Evolutionary conservation across 2,797 vertebrate species (phyloP).

Genomic region (Alosa sapidissima): DNA sequence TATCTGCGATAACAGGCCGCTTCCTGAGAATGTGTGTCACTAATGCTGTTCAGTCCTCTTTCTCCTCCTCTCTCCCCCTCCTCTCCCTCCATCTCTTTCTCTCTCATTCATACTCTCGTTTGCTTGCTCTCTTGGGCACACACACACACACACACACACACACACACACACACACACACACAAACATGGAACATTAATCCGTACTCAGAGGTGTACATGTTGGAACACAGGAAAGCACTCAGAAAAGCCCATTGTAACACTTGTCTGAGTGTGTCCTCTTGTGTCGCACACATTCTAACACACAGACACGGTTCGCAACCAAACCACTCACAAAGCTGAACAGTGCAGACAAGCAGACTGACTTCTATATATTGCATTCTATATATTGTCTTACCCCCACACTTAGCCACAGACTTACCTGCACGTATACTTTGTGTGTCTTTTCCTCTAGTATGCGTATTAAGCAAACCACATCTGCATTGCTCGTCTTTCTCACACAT

Average conservation of each 20-base stretch:
- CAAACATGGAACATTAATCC: not conserved
- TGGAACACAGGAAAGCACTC: constrained; percentile 23
- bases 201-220: not conserved
- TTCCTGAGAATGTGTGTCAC: not conserved
- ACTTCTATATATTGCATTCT: not conserved
- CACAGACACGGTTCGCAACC: not conserved
- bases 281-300: not conserved
- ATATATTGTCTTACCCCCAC: not conserved
- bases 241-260: constrained; percentile 14
- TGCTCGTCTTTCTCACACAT: not conserved
- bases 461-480: not conserved
- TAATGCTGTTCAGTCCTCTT: not conserved
- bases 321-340: not conserved
- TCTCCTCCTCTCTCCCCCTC: not conserved
- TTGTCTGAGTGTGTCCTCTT: not conserved
- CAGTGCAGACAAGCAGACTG: not conserved
- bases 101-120: not conserved
- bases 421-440: not conserved
- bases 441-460: not conserved
- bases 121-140: not conserved
- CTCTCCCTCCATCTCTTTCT: not conserved
- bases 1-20: not conserved
- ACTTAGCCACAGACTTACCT: not conserved
- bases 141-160: not conserved
- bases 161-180: not conserved